These are phyloP conservation scores for Pediacus dermestoides DNA, from an alignment of 2,888 invertebrate species.

Conservation along the genomic window DNA sequence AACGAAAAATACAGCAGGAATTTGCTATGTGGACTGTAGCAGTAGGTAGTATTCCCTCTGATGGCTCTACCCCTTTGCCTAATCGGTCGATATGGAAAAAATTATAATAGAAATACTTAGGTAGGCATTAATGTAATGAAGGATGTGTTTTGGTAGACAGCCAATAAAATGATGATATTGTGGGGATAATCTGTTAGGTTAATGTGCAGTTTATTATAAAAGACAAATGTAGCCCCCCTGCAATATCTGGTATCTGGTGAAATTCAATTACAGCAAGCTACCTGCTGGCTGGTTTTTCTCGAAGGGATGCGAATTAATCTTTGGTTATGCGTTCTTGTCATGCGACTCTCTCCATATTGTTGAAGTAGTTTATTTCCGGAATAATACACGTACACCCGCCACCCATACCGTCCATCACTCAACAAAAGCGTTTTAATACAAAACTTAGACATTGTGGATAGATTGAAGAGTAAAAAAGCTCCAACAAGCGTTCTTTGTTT, in stretches of 20 bases:
- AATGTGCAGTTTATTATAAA: conserved; percentile 14
- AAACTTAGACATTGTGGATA: not conserved
- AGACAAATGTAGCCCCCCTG: conserved; percentile 11
- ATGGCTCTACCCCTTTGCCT: not conserved
- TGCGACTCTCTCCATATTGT: conserved; percentile 27
- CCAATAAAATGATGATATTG: conserved; percentile 6
- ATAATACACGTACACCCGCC: conserved; percentile 16
- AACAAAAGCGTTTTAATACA: conserved; percentile 15
- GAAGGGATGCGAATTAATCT: conserved; percentile 26
- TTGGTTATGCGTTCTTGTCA: conserved; percentile 30
- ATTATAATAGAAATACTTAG: conserved; percentile 2
- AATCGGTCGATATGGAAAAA: not conserved
- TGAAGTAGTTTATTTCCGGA: conserved; percentile 15
- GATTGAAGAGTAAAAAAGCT: not conserved
- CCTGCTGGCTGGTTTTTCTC: conserved; percentile 22
- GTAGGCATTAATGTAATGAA: too few relatives aligned
- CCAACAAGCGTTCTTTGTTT: conserved; percentile 27
- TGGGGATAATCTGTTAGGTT: conserved; percentile 7
- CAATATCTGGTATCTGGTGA: conserved; percentile 10
- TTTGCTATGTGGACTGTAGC: too few relatives aligned
- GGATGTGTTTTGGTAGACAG: conserved; percentile 3
- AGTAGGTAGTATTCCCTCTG: not conserved
- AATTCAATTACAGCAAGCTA: conserved; percentile 29
- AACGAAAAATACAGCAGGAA: too few relatives aligned
- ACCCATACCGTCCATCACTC: not conserved